Evolutionary conservation across 2,113 vertebrate genomes (phyloP), one percentile per base, ranked within the genome.

Genomic region (Castor canadensis): DNA sequence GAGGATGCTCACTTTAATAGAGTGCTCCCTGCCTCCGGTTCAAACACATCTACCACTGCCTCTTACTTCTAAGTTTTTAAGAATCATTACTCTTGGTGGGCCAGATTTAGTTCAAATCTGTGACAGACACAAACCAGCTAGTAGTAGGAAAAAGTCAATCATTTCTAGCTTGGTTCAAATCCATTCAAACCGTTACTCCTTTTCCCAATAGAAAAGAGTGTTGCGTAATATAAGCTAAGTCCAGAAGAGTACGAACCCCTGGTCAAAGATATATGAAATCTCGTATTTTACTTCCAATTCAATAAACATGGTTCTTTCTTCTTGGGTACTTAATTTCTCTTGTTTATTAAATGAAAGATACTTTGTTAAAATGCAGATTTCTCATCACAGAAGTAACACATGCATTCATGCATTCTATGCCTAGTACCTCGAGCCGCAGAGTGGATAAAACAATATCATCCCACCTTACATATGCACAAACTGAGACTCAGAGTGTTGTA

Each of bases 371-470:
- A 76, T 80, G 54, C 24, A 85, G 20, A 49, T 35, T 9, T 49
- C n/a, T 47, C n/a, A 62, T 89, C 62, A 91, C 43, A 92, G 73
- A 93, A 40, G 60, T 30, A 73, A 10, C 49, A 56, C 26, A 43
- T 38, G 7, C 58, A 79, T 83, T 32, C 76, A 62, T 5, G 85
- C 60, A 66, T 67, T 95, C 49, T 82, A 76, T 32, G 35, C 26
- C 69, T 28, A 69, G 47, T 30, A 75, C 19, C 69, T 47, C 35
- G 71, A 81, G 85, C 64, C 54, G 52, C 40, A 20, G 49, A 10
- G 13, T 67, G 90, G n/a, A 71, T 91, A 45, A 93, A 88, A 83
- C 5, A 43, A 49, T 49, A 95, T 77, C 88, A 80, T 88, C 64
- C 83, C 26, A 80, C 38, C 80, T 91, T 72, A 52, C 35, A 79